phyloP scores from a whole-genome alignment of 2,113 vertebrate genomes.

The Siniperca knerii region DNA sequence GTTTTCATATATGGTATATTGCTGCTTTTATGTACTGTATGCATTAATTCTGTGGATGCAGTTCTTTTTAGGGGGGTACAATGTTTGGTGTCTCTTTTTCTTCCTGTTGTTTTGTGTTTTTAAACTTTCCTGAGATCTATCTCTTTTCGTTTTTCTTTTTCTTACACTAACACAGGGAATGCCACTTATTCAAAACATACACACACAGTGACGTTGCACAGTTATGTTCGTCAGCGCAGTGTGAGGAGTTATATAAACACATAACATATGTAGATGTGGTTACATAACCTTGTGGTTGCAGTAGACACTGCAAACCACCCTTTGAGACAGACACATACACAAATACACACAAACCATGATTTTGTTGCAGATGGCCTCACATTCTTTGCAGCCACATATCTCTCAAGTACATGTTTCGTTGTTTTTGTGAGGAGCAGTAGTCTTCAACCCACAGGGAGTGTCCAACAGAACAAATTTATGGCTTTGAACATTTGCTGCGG shows the following conservation, averaged over 20 bases:
- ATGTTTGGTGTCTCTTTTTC: no score
- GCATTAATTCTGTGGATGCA: neutral
- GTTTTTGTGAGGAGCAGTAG: conserved; percentile 24
- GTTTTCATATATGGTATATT: neutral
- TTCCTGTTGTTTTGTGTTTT: no score
- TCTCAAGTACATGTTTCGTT: conserved; percentile 18
- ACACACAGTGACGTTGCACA: neutral
- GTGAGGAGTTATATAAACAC: conserved; percentile 61
- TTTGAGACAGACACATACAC: neutral
- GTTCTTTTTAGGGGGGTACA: no score
- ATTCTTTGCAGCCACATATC: conserved; percentile 31
- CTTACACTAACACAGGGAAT: neutral
- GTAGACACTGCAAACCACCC: conserved; percentile 9
- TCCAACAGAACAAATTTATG: conserved; percentile 29
- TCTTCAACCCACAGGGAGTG: conserved; percentile 18
- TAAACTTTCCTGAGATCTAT: no score
- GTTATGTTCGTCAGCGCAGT: conserved; percentile 10
- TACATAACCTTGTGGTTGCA: conserved; percentile 52
- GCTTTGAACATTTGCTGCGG: conserved; percentile 35
- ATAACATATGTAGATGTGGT: conserved; percentile 33
- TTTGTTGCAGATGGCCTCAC: conserved; percentile 3
- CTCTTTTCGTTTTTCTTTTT: no score
- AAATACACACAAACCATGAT: neutral
- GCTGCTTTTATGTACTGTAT: no score
- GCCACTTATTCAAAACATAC: neutral